Evolutionary conservation across 1,140 invertebrate genomes (phyloP).

Genomic region (Catajapyx aquilonaris): DNA sequence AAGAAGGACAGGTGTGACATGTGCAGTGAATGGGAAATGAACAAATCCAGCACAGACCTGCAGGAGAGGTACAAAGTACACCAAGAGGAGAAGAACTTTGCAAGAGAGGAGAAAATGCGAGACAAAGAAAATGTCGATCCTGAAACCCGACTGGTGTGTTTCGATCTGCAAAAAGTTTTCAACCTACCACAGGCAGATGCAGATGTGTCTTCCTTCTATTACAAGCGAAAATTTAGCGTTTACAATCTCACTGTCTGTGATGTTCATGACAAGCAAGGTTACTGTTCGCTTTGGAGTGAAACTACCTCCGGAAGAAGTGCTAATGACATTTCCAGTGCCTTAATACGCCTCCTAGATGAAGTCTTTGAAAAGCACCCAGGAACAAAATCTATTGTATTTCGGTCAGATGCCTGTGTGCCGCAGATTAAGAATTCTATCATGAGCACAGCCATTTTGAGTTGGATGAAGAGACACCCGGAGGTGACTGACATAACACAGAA

Average conservation of each 20-base stretch:
- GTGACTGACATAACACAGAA: background rate
- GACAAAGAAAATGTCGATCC: too few relatives aligned
- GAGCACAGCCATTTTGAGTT: background rate
- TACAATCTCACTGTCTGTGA: background rate
- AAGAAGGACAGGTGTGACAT: too few relatives aligned
- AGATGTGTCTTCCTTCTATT: background rate
- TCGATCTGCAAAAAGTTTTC: background rate
- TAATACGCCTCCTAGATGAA: background rate
- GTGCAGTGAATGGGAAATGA: too few relatives aligned
- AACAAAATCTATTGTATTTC: background rate
- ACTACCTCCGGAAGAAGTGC: background rate
- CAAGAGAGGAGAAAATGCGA: too few relatives aligned
- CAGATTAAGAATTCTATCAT: background rate
- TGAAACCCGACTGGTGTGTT: background rate
- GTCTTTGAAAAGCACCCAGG: background rate
- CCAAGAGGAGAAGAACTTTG: too few relatives aligned
- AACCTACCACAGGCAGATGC: background rate
- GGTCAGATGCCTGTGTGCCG: background rate
- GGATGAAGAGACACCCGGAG: background rate
- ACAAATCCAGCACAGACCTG: too few relatives aligned
- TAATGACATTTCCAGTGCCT: background rate
- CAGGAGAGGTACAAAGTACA: too few relatives aligned
- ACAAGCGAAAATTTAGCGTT: background rate
- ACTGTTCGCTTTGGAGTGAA: background rate
- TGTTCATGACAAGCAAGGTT: background rate